Conservation (phyloP, 2,113 vertebrate species). For the Pituophis catenifer region DNA sequence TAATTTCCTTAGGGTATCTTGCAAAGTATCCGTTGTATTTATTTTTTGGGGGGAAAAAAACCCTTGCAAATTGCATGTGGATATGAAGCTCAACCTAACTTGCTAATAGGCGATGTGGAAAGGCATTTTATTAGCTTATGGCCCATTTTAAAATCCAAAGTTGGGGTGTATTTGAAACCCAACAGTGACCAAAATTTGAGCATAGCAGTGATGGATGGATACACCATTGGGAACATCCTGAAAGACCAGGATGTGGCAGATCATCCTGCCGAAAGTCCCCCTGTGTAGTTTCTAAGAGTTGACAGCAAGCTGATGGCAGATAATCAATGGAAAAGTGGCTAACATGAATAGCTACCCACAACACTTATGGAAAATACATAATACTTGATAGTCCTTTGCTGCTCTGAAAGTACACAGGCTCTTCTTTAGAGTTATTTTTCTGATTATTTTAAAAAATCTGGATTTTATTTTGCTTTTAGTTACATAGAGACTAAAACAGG, state of each 20-base stretch:
- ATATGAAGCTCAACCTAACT: background rate
- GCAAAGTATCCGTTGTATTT: constrained; percentile 31
- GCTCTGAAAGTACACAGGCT: background rate
- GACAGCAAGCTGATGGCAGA: background rate
- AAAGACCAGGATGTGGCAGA: background rate
- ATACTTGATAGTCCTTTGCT: background rate
- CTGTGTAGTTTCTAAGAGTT: background rate
- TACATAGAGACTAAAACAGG: background rate
- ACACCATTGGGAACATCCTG: background rate
- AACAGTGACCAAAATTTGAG: background rate
- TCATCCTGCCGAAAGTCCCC: background rate
- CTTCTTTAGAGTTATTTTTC: background rate
- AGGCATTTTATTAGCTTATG: background rate
- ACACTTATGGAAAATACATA: background rate
- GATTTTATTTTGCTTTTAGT: background rate
- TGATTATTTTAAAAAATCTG: background rate
- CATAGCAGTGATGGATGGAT: background rate
- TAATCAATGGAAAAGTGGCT: background rate
- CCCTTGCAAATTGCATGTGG: fast-evolving
- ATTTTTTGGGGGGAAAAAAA: background rate
- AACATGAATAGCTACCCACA: background rate
- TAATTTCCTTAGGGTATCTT: constrained; percentile 16
- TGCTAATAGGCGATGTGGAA: background rate
- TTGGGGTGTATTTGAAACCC: background rate
- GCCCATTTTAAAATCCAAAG: background rate